A percentile compares a stretch with the other conserved stretches of the same genome.
These are phyloP conservation scores for Nomada fucata DNA, from an alignment of 2,888 invertebrate species.

Conservation along the genomic window DNA sequence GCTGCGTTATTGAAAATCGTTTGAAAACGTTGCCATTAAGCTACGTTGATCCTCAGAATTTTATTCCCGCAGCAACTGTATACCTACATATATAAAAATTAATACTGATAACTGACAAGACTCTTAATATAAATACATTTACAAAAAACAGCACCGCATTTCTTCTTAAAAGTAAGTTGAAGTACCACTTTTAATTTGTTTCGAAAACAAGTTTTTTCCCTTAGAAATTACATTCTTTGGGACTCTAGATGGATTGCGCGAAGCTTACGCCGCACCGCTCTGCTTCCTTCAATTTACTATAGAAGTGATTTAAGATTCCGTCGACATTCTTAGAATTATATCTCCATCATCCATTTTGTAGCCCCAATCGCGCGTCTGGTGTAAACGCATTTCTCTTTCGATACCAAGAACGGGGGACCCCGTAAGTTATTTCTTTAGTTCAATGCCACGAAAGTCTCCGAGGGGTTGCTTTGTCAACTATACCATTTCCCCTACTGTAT, in stretches of 20 bases:
- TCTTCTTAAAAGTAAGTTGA: background rate
- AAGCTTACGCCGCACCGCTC: constrained; percentile 25
- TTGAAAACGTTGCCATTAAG: no score
- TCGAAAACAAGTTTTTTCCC: constrained; percentile 9
- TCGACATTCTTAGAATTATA: constrained; percentile 66
- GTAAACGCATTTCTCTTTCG: constrained; percentile 70
- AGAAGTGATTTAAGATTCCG: constrained; percentile 68
- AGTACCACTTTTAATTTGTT: background rate
- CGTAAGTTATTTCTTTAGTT: constrained; percentile 72
- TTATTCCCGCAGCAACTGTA: no score
- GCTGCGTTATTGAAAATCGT: no score
- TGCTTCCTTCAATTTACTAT: constrained; percentile 59
- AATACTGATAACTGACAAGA: no score
- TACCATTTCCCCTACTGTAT: constrained; percentile 42
- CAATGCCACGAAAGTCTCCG: constrained; percentile 60
- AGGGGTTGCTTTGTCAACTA: constrained; percentile 58
- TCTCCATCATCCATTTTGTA: constrained; percentile 69
- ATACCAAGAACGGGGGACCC: constrained; percentile 38
- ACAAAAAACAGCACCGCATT: background rate
- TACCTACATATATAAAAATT: no score
- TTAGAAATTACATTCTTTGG: constrained; percentile 25
- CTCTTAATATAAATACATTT: no score
- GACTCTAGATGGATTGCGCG: constrained; percentile 31
- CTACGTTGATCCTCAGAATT: no score
- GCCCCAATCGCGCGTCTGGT: constrained; percentile 62